Base-by-base conservation (phyloP, 2,113 vertebrate species). In the Corydoras maculifer region DNA sequence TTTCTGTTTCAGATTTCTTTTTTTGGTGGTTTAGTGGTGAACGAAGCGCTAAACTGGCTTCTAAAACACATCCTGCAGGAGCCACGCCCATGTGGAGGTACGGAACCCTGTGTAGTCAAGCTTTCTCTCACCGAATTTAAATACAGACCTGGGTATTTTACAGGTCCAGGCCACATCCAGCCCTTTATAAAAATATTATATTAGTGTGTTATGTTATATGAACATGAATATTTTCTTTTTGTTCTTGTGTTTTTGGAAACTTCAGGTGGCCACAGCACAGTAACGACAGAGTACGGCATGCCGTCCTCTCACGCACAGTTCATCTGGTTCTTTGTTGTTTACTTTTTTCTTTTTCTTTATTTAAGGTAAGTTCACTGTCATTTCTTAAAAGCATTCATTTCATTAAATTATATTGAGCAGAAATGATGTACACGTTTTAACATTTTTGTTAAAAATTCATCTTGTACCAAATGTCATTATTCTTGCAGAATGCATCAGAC, bases 321-420 rank as follows among this genome's bases (percentile, higher is more conserved):
- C 64, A 98, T 96, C 84, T 99, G 97, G 97, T 99, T 99, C 89
- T 99, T 99, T 90, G 94, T 95, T 76, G 88, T 97, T 83, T 99
- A 99, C 83, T 98, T 96, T 80, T 97, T 98, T 87, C 94, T 99
- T 75, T 99, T 99, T 83, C 92, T 99, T 80, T 99, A 99, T 92
- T 94, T 99, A 92, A 95, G 97, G 97, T 99, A 62, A 84, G 86
- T 72, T 25, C 15, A 10, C 12, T 32, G 12, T 9, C 9, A 4
- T 3, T 8, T 43, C 35, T 43, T 43, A 5, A 43, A 43, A 43
- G 4, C 7, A 43, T 43, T 43, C 4, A 8, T 43, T 43, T 43
- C 7, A 43, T 43, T 43, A 43, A 43, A 43, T 8, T 43, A 43
- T 43, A 43, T 2, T 43, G 7, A 8, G 35, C 35, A 43, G 7